Conservation (phyloP, 1,140 invertebrate genomes). For the Chlorops oryzae region DNA sequence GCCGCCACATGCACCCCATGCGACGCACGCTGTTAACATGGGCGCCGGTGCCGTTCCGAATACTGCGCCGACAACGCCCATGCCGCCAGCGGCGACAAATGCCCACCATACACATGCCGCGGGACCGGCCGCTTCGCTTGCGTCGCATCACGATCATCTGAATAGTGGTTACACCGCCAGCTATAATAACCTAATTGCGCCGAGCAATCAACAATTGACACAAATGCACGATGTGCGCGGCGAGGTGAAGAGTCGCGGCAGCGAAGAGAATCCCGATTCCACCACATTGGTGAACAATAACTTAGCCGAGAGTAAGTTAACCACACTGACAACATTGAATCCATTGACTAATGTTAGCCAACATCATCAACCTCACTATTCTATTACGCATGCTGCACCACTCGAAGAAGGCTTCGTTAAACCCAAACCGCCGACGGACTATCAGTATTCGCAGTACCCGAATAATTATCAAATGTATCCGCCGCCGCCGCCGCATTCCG, state of each 20-base stretch:
- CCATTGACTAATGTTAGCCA: slow-evolving; percentile 41
- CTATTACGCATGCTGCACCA: slow-evolving; percentile 24
- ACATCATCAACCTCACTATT: slow-evolving; percentile 27
- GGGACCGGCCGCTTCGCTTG: slow-evolving; percentile 11
- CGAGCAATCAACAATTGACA: slow-evolving; percentile 16
- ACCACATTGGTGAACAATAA: slow-evolving; percentile 42
- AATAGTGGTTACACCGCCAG: slow-evolving; percentile 28
- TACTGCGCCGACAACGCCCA: background rate
- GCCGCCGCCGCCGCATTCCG: slow-evolving; percentile 37
- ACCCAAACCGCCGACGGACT: slow-evolving; percentile 45
- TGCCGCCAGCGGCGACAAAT: slow-evolving; percentile 26
- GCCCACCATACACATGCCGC: slow-evolving; percentile 24
- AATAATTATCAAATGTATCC: slow-evolving; percentile 48
- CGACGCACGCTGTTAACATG: slow-evolving; percentile 13
- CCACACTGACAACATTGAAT: slow-evolving; percentile 41
- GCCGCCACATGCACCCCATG: slow-evolving; percentile 24
- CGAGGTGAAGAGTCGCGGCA: slow-evolving; percentile 40
- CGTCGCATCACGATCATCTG: slow-evolving; percentile 21
- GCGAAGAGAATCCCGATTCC: slow-evolving; percentile 46
- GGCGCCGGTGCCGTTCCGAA: background rate
- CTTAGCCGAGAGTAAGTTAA: slow-evolving; percentile 39
- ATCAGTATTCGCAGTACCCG: slow-evolving; percentile 43
- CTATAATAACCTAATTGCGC: slow-evolving; percentile 32
- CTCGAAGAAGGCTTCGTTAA: slow-evolving; percentile 45
- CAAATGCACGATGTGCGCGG: slow-evolving; percentile 20